phyloP scores from a whole-genome alignment of 2,113 vertebrate genomes.

The Zosterops japonicus region DNA sequence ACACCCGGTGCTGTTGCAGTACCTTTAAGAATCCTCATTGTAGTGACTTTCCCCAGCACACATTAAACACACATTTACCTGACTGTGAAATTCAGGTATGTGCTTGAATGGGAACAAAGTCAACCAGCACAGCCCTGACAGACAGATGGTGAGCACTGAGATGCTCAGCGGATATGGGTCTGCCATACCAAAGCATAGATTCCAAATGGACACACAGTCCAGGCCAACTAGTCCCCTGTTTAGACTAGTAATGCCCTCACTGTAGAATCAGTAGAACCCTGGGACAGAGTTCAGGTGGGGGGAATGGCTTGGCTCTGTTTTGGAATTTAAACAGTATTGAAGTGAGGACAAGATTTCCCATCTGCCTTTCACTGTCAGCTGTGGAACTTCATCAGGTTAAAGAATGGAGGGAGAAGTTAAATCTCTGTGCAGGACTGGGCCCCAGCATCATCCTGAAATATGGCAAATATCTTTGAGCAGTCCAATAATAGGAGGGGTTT shows the following conservation, averaged over 20 bases:
- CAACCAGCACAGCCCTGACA: not conserved
- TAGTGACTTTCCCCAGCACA: not conserved
- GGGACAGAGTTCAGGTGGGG: not conserved
- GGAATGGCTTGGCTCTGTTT: not conserved
- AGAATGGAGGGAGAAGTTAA: not conserved
- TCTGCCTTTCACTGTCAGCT: not conserved
- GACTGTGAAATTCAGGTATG: not conserved
- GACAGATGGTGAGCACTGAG: not conserved
- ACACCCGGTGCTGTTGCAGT: not conserved
- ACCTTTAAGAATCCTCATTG: not conserved
- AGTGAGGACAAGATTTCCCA: not conserved
- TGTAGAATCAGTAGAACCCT: not conserved
- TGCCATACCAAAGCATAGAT: not conserved
- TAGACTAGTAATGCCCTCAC: not conserved
- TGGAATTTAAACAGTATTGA: not conserved
- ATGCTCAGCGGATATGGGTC: not conserved
- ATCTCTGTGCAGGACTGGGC: not conserved
- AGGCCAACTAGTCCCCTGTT: not conserved
- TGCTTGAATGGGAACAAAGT: not conserved
- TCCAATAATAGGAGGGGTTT: not conserved
- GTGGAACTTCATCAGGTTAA: not conserved
- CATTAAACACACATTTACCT: not conserved
- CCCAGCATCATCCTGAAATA: not conserved
- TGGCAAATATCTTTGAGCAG: not conserved
- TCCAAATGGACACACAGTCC: not conserved